Evolutionary conservation across 1,140 invertebrate species (phyloP), one percentile per base, ranked within the genome.

Genomic region (Cherax destructor): DNA sequence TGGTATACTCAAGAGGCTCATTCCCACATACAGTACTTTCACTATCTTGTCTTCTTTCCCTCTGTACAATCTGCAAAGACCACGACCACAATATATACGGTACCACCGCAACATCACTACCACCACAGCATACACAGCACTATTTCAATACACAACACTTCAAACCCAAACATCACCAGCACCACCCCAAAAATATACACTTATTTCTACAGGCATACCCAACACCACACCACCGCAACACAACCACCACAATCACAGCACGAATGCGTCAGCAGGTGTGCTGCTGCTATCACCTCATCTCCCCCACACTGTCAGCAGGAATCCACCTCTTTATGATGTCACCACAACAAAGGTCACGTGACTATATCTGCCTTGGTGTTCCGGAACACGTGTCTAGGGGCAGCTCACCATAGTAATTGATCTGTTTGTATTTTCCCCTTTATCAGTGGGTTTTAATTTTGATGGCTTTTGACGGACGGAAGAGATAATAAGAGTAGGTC

Each of bases 291-390:
- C 76, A 16, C n/a, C 85, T 61, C 49, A 52, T 10, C 50, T 61
- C 69, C 56, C 74, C 77, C 52, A 6, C 74, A 49, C 72, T 49
- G 21, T 49, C 72, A 16, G 74, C 50, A 30, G 49, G 21, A 41
- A 41, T 41, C 59, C 41, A 21, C 61, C 50, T 41, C 76, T 79
- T 76, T 47, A 52, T 52, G 52, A 50, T n/a, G 65, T 86, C 74
- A 74, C 30, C 74, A 74, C 69, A 74, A 74, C 69, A 74, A 74
- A 74, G 69, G 69, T 74, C 69, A 74, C 69, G 69, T 74, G 69
- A 74, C 69, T 5, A 74, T 7, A 6, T 24, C 69, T n/a, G 24
- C 24, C 69, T 0, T 30, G 69, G 69, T 6, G n/a, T 6, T n/a
- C n/a, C n/a, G 21, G 69, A 10, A 21, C 69, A 74, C 69, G 69